Conservation (phyloP, 2,113 vertebrate species). For the Hyperopisus bebe region DNA sequence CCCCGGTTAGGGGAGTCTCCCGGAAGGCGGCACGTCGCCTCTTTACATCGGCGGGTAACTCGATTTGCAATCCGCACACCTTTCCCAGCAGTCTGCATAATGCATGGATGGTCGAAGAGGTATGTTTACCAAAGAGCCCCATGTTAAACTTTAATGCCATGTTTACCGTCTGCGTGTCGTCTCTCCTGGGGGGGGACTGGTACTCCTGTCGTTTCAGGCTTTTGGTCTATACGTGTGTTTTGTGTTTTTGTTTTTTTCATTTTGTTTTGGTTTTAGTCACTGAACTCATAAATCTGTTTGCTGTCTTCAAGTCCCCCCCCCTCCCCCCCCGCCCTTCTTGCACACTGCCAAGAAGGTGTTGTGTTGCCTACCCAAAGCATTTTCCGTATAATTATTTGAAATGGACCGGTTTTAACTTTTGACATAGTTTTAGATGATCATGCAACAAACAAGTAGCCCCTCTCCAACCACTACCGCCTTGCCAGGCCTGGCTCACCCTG, state of each 20-base stretch:
- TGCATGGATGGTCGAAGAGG: slow-evolving; percentile 58
- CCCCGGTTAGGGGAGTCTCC: background rate
- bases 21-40: background rate
- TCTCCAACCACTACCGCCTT: background rate
- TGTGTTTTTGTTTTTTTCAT: background rate
- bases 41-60: background rate
- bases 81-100: slow-evolving; percentile 38
- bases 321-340: background rate
- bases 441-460: slow-evolving; percentile 37
- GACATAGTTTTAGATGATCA: slow-evolving; percentile 58
- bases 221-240: background rate
- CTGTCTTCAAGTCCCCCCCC: background rate
- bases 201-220: background rate
- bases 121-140: slow-evolving; percentile 57
- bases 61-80: slow-evolving; percentile 8
- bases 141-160: slow-evolving; percentile 55
- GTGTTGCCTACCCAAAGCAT: background rate
- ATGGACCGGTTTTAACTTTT: slow-evolving; percentile 59
- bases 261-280: background rate
- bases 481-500: background rate
- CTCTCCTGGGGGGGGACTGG: background rate
- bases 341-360: background rate
- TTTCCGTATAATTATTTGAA: slow-evolving; percentile 61
- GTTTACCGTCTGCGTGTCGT: slow-evolving; percentile 47
- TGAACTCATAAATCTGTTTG: background rate